A percentile compares a stretch with the other conserved stretches of the same genome.
Evolutionary conservation across 2,888 invertebrate genomes (phyloP).

Genomic region (Agrotis ipsilon): DNA sequence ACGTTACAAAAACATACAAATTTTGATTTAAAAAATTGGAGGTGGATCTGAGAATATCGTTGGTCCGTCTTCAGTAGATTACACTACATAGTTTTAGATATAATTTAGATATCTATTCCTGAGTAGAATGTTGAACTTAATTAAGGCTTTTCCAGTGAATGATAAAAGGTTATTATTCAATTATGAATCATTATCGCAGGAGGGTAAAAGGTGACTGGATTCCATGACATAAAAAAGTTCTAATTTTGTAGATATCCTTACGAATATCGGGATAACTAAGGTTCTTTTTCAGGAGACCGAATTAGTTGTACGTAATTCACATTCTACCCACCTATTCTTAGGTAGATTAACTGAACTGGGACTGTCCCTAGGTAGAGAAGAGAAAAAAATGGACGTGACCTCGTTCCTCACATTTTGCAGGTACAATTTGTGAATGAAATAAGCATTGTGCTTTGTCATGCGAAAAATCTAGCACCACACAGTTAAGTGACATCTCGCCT

Average conservation of each 20-base stretch:
- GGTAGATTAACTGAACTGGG: not conserved
- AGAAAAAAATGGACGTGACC: not conserved
- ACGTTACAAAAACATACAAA: conserved; percentile 1
- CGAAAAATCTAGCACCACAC: not conserved
- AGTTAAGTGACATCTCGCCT: not conserved
- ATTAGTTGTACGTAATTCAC: rapidly evolving
- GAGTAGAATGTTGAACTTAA: too few relatives aligned
- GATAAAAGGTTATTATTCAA: too few relatives aligned
- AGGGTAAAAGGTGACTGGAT: too few relatives aligned
- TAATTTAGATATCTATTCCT: too few relatives aligned
- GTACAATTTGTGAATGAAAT: not conserved
- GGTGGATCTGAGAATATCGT: not conserved
- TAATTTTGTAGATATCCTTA: too few relatives aligned
- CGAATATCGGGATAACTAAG: not conserved
- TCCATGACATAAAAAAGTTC: too few relatives aligned
- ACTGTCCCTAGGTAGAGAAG: not conserved
- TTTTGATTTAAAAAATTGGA: not conserved
- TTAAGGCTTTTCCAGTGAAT: too few relatives aligned
- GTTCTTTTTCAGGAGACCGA: not conserved
- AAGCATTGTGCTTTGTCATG: not conserved
- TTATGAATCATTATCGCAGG: too few relatives aligned
- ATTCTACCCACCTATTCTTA: not conserved
- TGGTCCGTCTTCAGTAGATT: not conserved
- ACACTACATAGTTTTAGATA: too few relatives aligned
- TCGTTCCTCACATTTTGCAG: not conserved